phyloP scores from a whole-genome alignment of 2,797 vertebrate genomes.

The Propithecus perrieri region DNA sequence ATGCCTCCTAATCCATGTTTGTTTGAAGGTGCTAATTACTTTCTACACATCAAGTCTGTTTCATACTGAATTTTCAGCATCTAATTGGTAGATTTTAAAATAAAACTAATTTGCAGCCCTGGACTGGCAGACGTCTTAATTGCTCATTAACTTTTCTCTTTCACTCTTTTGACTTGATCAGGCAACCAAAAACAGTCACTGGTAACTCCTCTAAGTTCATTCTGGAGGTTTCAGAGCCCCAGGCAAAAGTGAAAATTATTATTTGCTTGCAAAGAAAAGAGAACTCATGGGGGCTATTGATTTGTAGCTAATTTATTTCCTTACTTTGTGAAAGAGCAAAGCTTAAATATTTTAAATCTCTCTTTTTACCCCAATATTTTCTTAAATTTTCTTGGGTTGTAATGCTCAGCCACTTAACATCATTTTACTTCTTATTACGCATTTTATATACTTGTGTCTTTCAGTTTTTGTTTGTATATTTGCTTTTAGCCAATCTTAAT shows the following conservation, averaged over 20 bases:
- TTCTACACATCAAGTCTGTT: background rate
- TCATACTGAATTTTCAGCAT: conserved; percentile 1
- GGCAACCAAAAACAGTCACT: background rate
- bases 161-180: background rate
- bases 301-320: conserved; percentile 19
- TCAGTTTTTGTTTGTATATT: background rate
- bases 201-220: background rate
- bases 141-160: background rate
- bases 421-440: background rate
- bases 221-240: background rate
- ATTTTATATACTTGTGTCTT: background rate
- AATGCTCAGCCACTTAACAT: background rate
- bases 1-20: background rate
- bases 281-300: background rate
- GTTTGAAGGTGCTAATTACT: conserved; percentile 8
- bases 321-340: background rate
- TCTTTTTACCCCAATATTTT: background rate
- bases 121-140: background rate
- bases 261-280: conserved; percentile 31
- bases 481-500: background rate
- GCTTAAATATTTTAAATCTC: background rate
- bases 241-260: conserved; percentile 8
- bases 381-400: background rate
- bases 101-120: background rate
- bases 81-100: conserved; percentile 12